phyloP scores from a whole-genome alignment of 1,140 invertebrate genomes.

The Diuraphis noxia region DNA sequence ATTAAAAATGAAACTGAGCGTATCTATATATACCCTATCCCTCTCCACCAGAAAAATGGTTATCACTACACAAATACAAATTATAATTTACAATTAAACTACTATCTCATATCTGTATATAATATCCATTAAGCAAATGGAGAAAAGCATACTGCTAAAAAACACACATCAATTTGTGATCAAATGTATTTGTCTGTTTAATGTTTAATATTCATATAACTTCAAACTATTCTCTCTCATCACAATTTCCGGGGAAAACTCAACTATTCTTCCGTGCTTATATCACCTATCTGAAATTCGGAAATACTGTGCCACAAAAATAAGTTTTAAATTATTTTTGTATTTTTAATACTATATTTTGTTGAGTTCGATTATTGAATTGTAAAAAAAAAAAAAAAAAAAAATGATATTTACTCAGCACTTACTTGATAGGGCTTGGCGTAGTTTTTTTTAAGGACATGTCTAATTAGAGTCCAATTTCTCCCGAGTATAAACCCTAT shows the following conservation, averaged over 20 bases:
- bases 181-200: too few species aligned
- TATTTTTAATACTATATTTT: not conserved
- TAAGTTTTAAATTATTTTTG: not conserved
- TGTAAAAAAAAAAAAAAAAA: not conserved
- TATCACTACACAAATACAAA: not conserved
- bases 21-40: too few species aligned
- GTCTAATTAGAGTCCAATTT: not conserved
- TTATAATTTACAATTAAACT: not conserved
- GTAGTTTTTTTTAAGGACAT: not conserved
- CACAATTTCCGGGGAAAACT: not conserved
- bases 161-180: too few species aligned
- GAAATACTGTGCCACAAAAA: not conserved
- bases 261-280: not conserved
- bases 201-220: too few species aligned
- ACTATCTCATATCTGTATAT: not conserved
- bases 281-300: not conserved
- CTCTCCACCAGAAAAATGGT: not conserved
- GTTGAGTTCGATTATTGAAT: not conserved
- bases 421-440: not conserved
- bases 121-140: not conserved
- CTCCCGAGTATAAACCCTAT: too few species aligned
- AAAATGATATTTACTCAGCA: not conserved
- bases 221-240: too few species aligned
- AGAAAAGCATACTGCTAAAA: not conserved
- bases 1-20: not conserved